Evolutionary conservation across 1,140 invertebrate species (phyloP), one percentile per base, ranked within the genome.

Genomic region (Callitettix versicolor): DNA sequence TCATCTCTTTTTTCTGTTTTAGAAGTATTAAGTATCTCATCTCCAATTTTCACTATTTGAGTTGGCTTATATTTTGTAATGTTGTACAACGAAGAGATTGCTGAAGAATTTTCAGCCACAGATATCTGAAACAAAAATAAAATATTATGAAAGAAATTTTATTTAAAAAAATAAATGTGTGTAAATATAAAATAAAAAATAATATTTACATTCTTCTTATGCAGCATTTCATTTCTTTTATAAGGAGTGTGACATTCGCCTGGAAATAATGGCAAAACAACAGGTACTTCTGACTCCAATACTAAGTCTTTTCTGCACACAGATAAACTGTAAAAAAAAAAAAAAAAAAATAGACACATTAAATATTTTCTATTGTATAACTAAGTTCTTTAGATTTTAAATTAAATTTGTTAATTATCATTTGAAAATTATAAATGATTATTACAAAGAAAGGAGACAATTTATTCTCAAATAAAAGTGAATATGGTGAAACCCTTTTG

Each of bases 301-400:
- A 80, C 76, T 6, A 91, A 69, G 26, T 79, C 80, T 60, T 83
- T 79, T 38, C 83, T 83, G 63, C 89, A 93, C 24, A 89, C 77
- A 0, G 88, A 91, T 21, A 83, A 77, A 15, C 84, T 84, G 68
- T 49, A 74, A 71, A 46, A 56, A 61, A 53, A 26, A 50, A 30
- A n/a, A n/a, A n/a, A n/a, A n/a, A n/a, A n/a, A n/a, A n/a, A n/a
- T n/a, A n/a, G n/a, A n/a, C n/a, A n/a, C n/a, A n/a, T n/a, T 7
- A 36, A 36, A 36, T 36, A 9, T 36, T 9, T 9, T 9, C 7
- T 36, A 9, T 36, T 36, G 34, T 36, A n/a, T n/a, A 36, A 7
- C n/a, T 36, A 36, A 9, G 34, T 36, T 9, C n/a, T 36, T 36
- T 36, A n/a, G n/a, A n/a, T n/a, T n/a, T n/a, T n/a, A n/a, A n/a